Evolutionary conservation across 2,888 invertebrate species (phyloP), one percentile per base, ranked within the genome.

Genomic region (Spodoptera exigua): DNA sequence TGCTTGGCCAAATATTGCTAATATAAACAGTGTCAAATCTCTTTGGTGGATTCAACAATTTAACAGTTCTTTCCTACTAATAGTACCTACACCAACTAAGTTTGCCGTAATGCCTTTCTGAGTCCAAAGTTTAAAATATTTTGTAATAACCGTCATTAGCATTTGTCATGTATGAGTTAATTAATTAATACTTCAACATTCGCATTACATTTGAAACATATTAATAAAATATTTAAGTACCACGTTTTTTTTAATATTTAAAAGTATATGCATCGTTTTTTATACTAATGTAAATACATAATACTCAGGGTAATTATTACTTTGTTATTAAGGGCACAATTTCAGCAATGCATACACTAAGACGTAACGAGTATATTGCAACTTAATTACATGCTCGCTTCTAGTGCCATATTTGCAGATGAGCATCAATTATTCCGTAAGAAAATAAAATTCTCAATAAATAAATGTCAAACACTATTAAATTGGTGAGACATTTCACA

Each of bases 401-500:
- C 77, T 77, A 78, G 80, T 79, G 88, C 94, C 94, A 94, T 93
- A 94, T 94, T 94, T 94, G 94, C 94, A 94, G 94, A 94, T 93
- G 93, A 88, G 85, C 93, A 93, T 85, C 86, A 85, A 85, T 88
- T 88, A 89, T 82, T 89, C 83, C 89, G 90, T 94, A 93, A 89
- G 92, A 93, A 93, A 93, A 94, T 93, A 93, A 93, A 93, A 92
- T 92, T 93, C 86, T 93, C 92, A 94, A 93, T 93, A 94, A 93
- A 93, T 93, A 90, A 94, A 92, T 92, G 92, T 92, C 92, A 90
- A 92, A 92, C 91, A 90, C 92, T 92, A 93, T 92, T 88, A 81
- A 88, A 87, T 83, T 78, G 93, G 92, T 90, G 93, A 88, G 90
- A 90, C 89, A 89, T 88, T 87, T 85, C 88, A 91, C 93, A 93